A percentile compares a stretch with the other conserved stretches of the same genome.
phyloP scores from a whole-genome alignment of 2,797 vertebrate genomes.

The Sebastes trivittatus region DNA sequence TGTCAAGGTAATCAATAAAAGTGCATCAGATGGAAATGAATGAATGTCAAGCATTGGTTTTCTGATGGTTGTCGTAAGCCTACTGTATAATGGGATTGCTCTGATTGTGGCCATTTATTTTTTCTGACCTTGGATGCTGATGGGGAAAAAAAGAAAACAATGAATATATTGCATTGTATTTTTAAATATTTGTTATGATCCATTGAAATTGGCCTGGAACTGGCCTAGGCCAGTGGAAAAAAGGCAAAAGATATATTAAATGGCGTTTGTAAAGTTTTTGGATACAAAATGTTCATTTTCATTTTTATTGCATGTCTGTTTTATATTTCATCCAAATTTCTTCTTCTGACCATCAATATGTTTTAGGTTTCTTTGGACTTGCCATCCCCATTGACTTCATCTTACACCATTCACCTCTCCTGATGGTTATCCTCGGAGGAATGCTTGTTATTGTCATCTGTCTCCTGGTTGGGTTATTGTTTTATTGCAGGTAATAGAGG shows the following conservation, averaged over 20 bases:
- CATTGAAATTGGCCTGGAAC: background rate
- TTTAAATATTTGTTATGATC: background rate
- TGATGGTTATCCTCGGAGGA: conserved; percentile 86
- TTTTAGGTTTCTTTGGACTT: conserved; percentile 69
- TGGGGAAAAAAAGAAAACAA: background rate
- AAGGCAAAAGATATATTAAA: background rate
- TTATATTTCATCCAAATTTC: background rate
- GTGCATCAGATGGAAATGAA: background rate
- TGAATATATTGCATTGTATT: background rate
- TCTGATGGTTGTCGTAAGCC: background rate
- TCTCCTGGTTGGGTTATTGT: conserved; percentile 82
- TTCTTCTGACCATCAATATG: conserved; percentile 6
- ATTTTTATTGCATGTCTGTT: background rate
- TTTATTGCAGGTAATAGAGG: conserved; percentile 70
- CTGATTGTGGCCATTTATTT: background rate
- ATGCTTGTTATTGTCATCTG: conserved; percentile 80
- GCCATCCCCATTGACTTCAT: conserved; percentile 80
- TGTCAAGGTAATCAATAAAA: background rate
- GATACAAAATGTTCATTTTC: background rate
- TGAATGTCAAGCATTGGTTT: background rate
- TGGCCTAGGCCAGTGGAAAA: background rate
- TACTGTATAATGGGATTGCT: background rate
- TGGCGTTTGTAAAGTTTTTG: background rate
- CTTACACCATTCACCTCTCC: conserved; percentile 83
- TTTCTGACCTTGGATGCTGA: background rate